Conservation (phyloP, 1,140 invertebrate species). For the Musca vetustissima region DNA sequence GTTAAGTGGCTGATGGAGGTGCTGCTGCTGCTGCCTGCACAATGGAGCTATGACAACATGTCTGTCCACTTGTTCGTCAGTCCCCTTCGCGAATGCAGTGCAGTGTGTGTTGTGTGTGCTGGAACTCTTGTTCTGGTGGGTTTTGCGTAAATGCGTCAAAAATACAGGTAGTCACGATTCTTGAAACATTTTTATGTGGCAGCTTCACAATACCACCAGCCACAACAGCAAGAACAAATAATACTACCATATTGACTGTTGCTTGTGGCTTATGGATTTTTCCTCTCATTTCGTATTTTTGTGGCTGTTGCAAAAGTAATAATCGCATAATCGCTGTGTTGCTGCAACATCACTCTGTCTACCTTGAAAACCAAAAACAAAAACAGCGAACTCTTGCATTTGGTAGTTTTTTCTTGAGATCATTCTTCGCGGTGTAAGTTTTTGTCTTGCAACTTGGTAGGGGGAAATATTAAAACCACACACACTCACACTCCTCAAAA, state of each 20-base stretch:
- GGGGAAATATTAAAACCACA: no score
- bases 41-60: no score
- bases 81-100: no score
- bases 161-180: conserved; percentile 24
- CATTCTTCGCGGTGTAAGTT: neutral
- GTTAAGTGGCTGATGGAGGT: no score
- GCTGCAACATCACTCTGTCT: neutral
- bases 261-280: neutral
- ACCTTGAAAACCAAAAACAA: neutral
- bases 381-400: neutral
- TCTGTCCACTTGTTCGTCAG: no score
- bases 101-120: no score
- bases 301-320: neutral
- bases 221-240: conserved; percentile 3
- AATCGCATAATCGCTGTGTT: conserved; percentile 1
- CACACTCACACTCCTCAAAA: no score
- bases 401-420: neutral
- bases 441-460: neutral
- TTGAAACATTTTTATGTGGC: conserved; percentile 21
- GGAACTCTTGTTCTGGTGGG: neutral
- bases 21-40: no score
- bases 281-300: neutral
- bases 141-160: conserved; percentile 21
- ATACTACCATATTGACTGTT: conserved; percentile 12
- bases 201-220: neutral